Base-by-base conservation (phyloP, 1,140 invertebrate genomes). In the Mamestra configurata region DNA sequence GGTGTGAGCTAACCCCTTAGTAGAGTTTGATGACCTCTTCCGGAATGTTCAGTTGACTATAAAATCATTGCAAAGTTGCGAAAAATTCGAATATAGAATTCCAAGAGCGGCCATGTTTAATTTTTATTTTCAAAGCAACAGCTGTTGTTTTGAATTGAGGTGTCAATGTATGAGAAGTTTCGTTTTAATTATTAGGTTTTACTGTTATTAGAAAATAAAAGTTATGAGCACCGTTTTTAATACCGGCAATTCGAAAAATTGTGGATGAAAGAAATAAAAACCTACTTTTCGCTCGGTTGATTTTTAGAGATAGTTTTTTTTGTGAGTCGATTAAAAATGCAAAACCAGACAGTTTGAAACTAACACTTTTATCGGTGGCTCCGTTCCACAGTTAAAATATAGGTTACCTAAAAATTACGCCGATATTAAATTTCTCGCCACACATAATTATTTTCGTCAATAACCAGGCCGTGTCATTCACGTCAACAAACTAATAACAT, bases 401-500 rank as follows among this genome's bases (percentile, higher is more conserved):
- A 27, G 53, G 22, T 57, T 11, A 57, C 22, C 51, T 55, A 57
- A 27, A 57, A 55, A 15, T 24, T 15, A 40, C n/a, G 35, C 61
- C 20, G 40, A 13, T 40, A 66, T 66, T 66, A 5, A 40, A 64
- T 64, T 64, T 37, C 57, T 18, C 8, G 18, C n/a, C 35, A 57
- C 53, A 18, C 10, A 57, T 27, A 20, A 31, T 66, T 31, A 31
- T 66, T 31, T 59, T 59, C 11, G 55, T 59, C 57, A 24, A 64
- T 64, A 61, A 64, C 24, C 24, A n/a, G 57, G 57, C 40, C 73
- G 57, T 49, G 73, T 64, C 55, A 51, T 18, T 31, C 53, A 35
- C 43, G 73, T 76, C 73, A 76, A 49, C 73, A 35, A 1, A 15
- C 24, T 72, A 72, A 61, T 13, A 71, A 72, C 66, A 72, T 64